Evolutionary conservation across 1,140 invertebrate species (phyloP).

Genomic region (Brachystomella parvula): DNA sequence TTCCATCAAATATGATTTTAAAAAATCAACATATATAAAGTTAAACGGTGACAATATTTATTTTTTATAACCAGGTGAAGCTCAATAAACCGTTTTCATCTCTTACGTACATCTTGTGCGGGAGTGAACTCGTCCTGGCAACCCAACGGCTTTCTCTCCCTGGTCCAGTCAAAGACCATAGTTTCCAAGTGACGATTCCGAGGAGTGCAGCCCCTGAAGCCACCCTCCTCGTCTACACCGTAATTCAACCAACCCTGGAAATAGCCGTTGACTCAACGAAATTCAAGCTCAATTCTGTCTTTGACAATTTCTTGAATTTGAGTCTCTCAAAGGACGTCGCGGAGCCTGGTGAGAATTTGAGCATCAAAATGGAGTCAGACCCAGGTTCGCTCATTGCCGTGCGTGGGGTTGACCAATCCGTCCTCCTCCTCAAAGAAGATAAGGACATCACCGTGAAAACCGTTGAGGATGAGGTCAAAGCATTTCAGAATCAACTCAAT

Average conservation of each 20-base stretch:
- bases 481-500: not conserved
- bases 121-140: conserved; percentile 63
- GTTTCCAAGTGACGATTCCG: conserved; percentile 6
- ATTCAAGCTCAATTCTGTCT: not conserved
- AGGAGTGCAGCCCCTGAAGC: conserved; percentile 11
- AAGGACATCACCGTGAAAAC: conserved; percentile 12
- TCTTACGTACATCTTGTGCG: conserved; percentile 73
- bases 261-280: conserved; percentile 12
- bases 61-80: too few relatives aligned
- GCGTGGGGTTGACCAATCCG: conserved; percentile 19
- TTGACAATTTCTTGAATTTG: conserved; percentile 14
- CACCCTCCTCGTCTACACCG: conserved; percentile 8
- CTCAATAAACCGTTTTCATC: conserved; percentile 69
- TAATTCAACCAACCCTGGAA: not conserved
- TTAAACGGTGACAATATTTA: not conserved
- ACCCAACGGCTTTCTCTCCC: not conserved
- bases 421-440: conserved; percentile 18
- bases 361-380: not conserved
- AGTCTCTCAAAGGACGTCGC: not conserved
- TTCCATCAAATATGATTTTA: not conserved
- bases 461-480: conserved; percentile 12
- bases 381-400: conserved; percentile 2
- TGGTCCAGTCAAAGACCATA: not conserved
- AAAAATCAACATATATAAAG: not conserved
- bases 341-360: conserved; percentile 10